Conservation (phyloP, 2,888 invertebrate species). For the Hofmannophila pseudospretella region DNA sequence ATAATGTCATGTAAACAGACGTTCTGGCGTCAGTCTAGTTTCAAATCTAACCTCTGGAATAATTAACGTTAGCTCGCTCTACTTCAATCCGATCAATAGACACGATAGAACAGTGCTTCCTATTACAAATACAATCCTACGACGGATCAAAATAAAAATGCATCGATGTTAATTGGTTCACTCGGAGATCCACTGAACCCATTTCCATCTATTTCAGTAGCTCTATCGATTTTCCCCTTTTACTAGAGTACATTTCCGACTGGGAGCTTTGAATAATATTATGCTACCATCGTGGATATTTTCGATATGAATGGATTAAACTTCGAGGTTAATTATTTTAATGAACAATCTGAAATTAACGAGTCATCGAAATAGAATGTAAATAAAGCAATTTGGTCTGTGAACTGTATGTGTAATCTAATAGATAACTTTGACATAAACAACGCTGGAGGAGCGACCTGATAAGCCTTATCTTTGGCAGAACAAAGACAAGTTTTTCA, state of each 20-base stretch:
- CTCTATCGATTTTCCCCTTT: background rate
- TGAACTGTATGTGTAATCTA: background rate
- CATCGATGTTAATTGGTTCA: conserved; percentile 4
- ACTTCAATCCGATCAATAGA: no score
- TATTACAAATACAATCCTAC: no score
- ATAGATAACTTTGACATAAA: background rate
- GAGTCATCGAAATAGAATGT: background rate
- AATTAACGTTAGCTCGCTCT: no score
- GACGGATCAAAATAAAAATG: conserved; percentile 10
- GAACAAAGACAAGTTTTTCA: conserved; percentile 1
- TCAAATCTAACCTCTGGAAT: no score
- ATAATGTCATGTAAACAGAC: no score
- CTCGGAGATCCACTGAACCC: background rate
- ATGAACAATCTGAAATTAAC: no score
- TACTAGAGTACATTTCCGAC: no score
- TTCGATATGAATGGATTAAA: no score
- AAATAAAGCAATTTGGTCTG: background rate
- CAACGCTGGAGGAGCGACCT: background rate
- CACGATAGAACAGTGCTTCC: no score
- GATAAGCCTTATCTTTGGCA: background rate
- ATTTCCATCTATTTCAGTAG: conserved; percentile 3
- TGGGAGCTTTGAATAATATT: background rate
- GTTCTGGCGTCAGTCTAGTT: no score
- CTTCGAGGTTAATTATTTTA: no score
- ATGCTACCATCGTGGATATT: no score